Percentiles rank a stretch among this genome's conserved stretches.
These are phyloP conservation scores for Phlogophora meticulosa DNA, from an alignment of 2,888 invertebrate genomes.

Conservation along the genomic window DNA sequence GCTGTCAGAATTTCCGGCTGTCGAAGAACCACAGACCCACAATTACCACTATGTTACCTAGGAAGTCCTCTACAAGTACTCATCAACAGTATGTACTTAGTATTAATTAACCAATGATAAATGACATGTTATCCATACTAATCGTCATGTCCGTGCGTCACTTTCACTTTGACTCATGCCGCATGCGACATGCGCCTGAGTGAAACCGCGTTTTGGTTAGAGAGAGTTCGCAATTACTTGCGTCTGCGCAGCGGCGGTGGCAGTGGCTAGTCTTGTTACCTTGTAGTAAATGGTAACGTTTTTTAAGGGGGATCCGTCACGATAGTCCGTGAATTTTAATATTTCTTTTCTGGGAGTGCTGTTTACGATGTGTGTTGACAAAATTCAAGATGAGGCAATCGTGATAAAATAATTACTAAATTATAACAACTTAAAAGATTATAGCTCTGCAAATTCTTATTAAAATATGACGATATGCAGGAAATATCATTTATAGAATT, in stretches of 20 bases:
- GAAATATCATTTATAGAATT: too few species aligned
- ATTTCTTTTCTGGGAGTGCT: too few species aligned
- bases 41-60: conserved; percentile 15
- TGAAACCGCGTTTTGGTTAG: conserved; percentile 61
- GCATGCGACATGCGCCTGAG: conserved; percentile 59
- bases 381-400: too few species aligned
- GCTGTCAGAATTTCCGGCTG: too few species aligned
- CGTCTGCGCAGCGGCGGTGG: conserved; percentile 37
- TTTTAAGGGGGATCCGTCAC: neutral
- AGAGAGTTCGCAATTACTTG: conserved; percentile 68
- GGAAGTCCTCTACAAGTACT: conserved; percentile 18
- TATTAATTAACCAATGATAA: conserved; percentile 63
- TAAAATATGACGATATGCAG: too few species aligned
- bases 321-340: too few species aligned
- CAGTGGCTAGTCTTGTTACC: conserved; percentile 4
- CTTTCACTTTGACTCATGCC: conserved; percentile 71
- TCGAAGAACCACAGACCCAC: neutral
- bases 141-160: conserved; percentile 70
- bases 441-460: too few species aligned
- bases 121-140: conserved; percentile 65
- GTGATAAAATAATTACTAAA: too few species aligned
- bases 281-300: conserved; percentile 25
- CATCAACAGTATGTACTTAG: conserved; percentile 30
- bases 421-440: too few species aligned
- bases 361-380: too few species aligned